phyloP scores from a whole-genome alignment of 2,888 invertebrate genomes.

The Tholera decimalis region DNA sequence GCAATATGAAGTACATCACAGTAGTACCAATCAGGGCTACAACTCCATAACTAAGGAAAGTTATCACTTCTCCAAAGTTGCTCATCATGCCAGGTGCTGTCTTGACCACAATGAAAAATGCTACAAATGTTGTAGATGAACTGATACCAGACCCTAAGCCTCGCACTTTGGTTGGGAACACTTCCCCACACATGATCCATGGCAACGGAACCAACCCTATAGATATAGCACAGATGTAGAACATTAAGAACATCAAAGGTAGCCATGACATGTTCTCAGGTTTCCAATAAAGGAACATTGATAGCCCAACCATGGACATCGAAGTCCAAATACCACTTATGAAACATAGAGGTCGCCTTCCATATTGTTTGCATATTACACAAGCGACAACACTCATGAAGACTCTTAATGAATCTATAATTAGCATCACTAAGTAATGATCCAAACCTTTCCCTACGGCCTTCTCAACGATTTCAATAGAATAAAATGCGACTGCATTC shows the following conservation, averaged over 20 bases:
- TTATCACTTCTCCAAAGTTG: conserved; percentile 90
- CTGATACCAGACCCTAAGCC: conserved; percentile 93
- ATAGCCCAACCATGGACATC: conserved; percentile 91
- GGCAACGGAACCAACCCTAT: conserved; percentile 93
- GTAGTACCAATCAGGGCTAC: conserved; percentile 91
- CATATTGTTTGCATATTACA: conserved; percentile 91
- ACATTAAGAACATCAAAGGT: conserved; percentile 88
- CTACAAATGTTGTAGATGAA: conserved; percentile 92
- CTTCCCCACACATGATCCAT: conserved; percentile 95
- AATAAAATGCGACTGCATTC: conserved; percentile 94
- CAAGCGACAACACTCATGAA: conserved; percentile 92
- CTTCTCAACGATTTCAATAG: conserved; percentile 92
- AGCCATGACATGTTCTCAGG: conserved; percentile 87
- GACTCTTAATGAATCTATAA: conserved; percentile 92
- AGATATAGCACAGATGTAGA: conserved; percentile 92
- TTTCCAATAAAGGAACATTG: conserved; percentile 85
- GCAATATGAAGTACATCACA: conserved; percentile 92
- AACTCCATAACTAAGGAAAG: conserved; percentile 92
- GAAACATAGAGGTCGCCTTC: conserved; percentile 92
- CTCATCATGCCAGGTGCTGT: conserved; percentile 92
- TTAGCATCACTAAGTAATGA: conserved; percentile 93
- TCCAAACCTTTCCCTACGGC: conserved; percentile 91
- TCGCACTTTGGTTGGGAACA: conserved; percentile 92
- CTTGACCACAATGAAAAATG: conserved; percentile 93
- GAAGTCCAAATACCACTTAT: conserved; percentile 92